Conservation (phyloP, 2,888 invertebrate species). For the Entomobrya multifasciata region DNA sequence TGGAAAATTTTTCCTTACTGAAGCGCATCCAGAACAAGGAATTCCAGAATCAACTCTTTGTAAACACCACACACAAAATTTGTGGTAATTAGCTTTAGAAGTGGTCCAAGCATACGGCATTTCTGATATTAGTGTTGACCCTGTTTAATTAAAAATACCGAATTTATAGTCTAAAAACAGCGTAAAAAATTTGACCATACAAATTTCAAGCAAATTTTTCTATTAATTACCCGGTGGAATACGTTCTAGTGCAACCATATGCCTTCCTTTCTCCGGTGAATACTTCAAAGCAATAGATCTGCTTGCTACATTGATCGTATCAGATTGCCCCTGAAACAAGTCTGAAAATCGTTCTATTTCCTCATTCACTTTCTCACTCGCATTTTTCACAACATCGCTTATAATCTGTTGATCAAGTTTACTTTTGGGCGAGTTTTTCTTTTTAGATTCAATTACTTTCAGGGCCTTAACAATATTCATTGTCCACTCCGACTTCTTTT, state of each 20-base stretch:
- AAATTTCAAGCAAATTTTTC: not conserved
- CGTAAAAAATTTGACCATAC: no score
- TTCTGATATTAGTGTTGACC: slow-evolving; percentile 82
- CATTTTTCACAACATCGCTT: not conserved
- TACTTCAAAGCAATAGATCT: slow-evolving; percentile 69
- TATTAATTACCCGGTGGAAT: slow-evolving; percentile 76
- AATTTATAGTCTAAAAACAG: no score
- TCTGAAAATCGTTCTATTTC: slow-evolving; percentile 37
- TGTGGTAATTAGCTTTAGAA: slow-evolving; percentile 80
- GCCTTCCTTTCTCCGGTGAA: slow-evolving; percentile 72
- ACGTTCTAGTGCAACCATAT: slow-evolving; percentile 72
- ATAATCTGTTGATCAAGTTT: not conserved
- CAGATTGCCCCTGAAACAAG: slow-evolving; percentile 60
- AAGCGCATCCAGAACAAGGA: slow-evolving; percentile 79
- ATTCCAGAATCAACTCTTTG: slow-evolving; percentile 79
- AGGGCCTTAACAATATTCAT: slow-evolving; percentile 73
- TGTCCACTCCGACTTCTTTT: slow-evolving; percentile 74
- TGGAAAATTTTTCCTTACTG: no score
- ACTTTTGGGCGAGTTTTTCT: not conserved
- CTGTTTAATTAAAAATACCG: slow-evolving; percentile 78
- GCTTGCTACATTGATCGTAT: slow-evolving; percentile 66
- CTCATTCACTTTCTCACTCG: not conserved
- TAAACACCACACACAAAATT: slow-evolving; percentile 82
- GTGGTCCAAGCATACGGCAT: slow-evolving; percentile 81
- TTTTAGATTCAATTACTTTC: slow-evolving; percentile 72